Conservation (phyloP, 2,888 invertebrate genomes). For the Apotomis capreana region DNA sequence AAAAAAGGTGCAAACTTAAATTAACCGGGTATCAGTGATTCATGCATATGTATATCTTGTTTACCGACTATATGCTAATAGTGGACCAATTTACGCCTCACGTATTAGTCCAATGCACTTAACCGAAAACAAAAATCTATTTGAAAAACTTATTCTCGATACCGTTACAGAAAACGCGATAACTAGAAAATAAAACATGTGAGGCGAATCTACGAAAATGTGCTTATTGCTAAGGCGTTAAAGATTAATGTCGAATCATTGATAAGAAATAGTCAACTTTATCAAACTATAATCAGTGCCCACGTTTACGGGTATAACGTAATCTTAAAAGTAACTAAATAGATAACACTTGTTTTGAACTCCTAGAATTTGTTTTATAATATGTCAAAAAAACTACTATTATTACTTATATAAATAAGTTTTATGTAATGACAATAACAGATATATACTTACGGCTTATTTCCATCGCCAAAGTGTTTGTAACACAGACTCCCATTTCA, state of each 20-base stretch:
- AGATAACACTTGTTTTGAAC: not conserved
- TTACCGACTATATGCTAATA: slow-evolving; percentile 1
- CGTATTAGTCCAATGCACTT: slow-evolving; percentile 23
- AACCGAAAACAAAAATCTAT: slow-evolving; percentile 31
- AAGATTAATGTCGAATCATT: not conserved
- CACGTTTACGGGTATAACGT: slow-evolving; percentile 29
- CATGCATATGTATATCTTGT: not conserved
- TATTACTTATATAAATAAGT: too few relatives aligned
- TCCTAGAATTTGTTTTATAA: not conserved
- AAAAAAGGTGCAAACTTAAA: not conserved
- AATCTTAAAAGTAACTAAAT: slow-evolving; percentile 18
- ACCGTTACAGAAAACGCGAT: slow-evolving; percentile 26
- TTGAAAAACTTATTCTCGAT: slow-evolving; percentile 27
- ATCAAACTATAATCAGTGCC: slow-evolving; percentile 36
- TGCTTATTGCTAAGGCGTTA: slow-evolving; percentile 1
- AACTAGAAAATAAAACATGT: slow-evolving; percentile 14
- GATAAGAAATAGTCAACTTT: slow-evolving; percentile 22
- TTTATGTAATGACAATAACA: too few relatives aligned
- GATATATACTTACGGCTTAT: slow-evolving; percentile 70
- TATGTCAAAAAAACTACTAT: not conserved
- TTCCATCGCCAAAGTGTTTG: slow-evolving; percentile 76
- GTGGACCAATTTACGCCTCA: slow-evolving; percentile 13
- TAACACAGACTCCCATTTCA: slow-evolving; percentile 73
- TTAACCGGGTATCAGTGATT: not conserved
- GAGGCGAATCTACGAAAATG: not conserved